Evolutionary conservation across 2,888 invertebrate species (phyloP).

Genomic region (Trachelus tabidus): DNA sequence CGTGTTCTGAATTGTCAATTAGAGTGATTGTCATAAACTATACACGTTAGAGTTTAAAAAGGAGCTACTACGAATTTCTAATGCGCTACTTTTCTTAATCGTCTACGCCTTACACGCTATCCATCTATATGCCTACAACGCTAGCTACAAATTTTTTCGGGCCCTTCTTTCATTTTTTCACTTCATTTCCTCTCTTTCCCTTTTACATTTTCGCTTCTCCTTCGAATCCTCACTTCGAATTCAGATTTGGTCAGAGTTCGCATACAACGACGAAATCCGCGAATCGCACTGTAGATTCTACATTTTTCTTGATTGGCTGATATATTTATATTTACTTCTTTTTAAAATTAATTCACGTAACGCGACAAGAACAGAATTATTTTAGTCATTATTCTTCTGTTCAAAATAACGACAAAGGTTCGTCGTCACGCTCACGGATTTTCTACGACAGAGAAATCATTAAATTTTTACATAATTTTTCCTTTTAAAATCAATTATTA

Average conservation of each 20-base stretch:
- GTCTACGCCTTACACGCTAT: conserved; percentile 2
- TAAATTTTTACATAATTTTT: neutral
- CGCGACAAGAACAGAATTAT: neutral
- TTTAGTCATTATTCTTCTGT: neutral
- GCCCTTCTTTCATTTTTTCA: neutral
- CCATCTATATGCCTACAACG: neutral
- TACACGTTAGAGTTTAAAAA: conserved; percentile 54
- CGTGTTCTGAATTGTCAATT: conserved; percentile 48
- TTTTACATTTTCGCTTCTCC: neutral
- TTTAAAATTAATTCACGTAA: neutral
- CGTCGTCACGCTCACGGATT: too few species aligned
- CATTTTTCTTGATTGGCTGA: neutral
- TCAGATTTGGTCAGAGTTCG: neutral
- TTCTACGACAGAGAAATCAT: neutral
- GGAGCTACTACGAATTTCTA: conserved; percentile 46
- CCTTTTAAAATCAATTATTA: too few species aligned
- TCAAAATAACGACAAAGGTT: too few species aligned
- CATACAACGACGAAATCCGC: neutral
- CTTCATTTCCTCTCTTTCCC: neutral
- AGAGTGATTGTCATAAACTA: conserved; percentile 64
- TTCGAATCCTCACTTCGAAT: neutral
- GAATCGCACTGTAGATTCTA: neutral
- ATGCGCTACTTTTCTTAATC: conserved; percentile 44
- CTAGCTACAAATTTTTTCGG: neutral
- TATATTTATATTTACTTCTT: neutral